Conservation (phyloP, 2,113 vertebrate genomes). For the Xyliphius kryptos region DNA sequence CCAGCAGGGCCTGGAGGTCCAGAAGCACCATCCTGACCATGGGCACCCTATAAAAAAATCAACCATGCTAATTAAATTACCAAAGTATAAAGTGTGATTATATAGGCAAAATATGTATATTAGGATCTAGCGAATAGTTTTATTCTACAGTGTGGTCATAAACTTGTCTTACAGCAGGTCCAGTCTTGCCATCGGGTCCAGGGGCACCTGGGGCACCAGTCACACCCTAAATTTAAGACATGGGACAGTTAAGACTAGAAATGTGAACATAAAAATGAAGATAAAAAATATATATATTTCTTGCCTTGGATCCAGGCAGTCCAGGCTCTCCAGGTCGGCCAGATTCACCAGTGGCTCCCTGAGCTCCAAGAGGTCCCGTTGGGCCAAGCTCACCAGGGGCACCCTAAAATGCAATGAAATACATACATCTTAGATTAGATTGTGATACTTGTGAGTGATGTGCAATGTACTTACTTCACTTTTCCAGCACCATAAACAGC, state of each 20-base stretch:
- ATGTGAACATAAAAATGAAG: background rate
- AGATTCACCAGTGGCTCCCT: constrained; percentile 87
- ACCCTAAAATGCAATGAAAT: constrained; percentile 74
- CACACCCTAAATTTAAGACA: constrained; percentile 87
- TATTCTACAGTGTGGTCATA: too few relatives aligned
- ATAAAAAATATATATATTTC: too few relatives aligned
- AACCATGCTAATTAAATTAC: background rate
- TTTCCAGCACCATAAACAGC: too few relatives aligned
- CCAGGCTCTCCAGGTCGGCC: constrained; percentile 85
- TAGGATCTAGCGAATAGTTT: too few relatives aligned
- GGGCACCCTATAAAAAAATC: constrained; percentile 62
- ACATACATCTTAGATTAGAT: too few relatives aligned
- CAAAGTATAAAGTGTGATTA: too few relatives aligned
- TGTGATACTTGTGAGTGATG: too few relatives aligned
- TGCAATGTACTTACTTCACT: too few relatives aligned
- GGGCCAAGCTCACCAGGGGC: constrained; percentile 83
- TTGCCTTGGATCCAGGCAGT: constrained; percentile 81
- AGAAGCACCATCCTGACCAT: constrained; percentile 86
- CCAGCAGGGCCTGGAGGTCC: constrained; percentile 81
- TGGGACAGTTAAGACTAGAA: background rate
- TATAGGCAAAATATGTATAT: too few relatives aligned
- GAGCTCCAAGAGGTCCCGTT: constrained; percentile 72
- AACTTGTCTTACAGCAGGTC: constrained; percentile 86
- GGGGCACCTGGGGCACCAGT: constrained; percentile 91
- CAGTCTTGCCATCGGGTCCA: constrained; percentile 88